A percentile compares a stretch with the other conserved stretches of the same genome.
These are phyloP conservation scores for Ptilorrhoa leucosticta DNA, from an alignment of 2,113 vertebrate species.

Conservation along the genomic window DNA sequence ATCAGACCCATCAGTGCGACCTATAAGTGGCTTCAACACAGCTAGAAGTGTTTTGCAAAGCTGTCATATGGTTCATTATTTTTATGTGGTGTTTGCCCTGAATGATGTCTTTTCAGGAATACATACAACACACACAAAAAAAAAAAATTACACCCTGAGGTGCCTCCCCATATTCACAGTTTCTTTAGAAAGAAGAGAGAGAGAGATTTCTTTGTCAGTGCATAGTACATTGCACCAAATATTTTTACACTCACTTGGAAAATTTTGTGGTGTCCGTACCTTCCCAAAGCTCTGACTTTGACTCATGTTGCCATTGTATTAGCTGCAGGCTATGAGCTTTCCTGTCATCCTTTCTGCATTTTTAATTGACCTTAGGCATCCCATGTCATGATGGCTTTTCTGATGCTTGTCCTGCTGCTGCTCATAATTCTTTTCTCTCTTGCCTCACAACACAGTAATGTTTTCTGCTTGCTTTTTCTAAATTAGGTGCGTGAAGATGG, in stretches of 20 bases:
- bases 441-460: not conserved
- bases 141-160: fast-evolving
- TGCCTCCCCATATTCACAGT: not conserved
- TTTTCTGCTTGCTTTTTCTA: not conserved
- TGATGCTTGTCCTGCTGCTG: not conserved
- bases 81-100: not conserved
- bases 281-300: not conserved
- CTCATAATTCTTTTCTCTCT: not conserved
- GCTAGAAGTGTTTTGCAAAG: not conserved
- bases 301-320: not conserved
- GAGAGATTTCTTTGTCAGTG: not conserved
- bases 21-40: not conserved
- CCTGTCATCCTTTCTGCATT: not conserved
- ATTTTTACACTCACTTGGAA: not conserved
- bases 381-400: not conserved
- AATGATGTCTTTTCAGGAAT: not conserved
- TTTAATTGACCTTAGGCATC: not conserved
- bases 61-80: not conserved
- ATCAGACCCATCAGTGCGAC: not conserved
- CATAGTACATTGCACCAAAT: not conserved
- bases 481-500: not conserved
- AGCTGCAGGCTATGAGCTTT: not conserved
- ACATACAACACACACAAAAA: fast-evolving
- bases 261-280: not conserved
- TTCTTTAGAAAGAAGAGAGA: not conserved